Base-by-base conservation (phyloP, 2,797 vertebrate genomes). In the Onychomys arenicola region DNA sequence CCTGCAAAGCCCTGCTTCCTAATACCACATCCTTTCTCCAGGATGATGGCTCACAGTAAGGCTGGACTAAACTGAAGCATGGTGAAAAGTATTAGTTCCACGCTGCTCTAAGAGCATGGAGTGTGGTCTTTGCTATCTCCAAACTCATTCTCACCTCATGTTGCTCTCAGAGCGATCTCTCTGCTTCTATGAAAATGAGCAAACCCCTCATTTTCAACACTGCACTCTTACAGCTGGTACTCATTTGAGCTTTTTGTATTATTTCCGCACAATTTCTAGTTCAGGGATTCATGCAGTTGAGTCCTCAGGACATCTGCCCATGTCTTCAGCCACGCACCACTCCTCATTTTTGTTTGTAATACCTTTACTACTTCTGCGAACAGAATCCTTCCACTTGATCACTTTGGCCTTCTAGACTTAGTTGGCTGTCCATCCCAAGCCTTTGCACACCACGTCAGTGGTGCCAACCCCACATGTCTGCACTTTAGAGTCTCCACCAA, bases 371-470 rank as follows among this genome's bases (percentile, higher is more conserved):
- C 27, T 81, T 76, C 37, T 59, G 37, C 6, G 34, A 75, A 55
- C 52, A 59, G 69, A 46, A 75, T 43, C 17, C 11, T 37, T 73
- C 37, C 57, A 46, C 71, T 25, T 21, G 37, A 16, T 57, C 10
- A 43, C 37, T 8, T 3, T 23, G 55, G 27, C 52, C 1, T 77
- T 17, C 89, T 82, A 19, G 43, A 75, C 71, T 75, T 75, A 63
- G 63, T 63, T 40, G 65, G 27, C 55, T 40, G 55, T 14, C 4
- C 57, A 49, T 57, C 55, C 46, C n/a, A 29, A 80, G 32, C 43
- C 11, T 65, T 32, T 52, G 32, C 2, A 11, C 2, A 6, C 43
- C 61, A 25, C 4, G 7, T 0, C 27, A 43, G 2, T 29, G 25
- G n/a, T 32, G 19, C 6, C 6, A 32, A 27, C 11, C 13, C 2